Percentiles rank a stretch among this genome's conserved stretches.
Evolutionary conservation across 1,140 invertebrate species (phyloP).

Genomic region (Oryzaephilus surinamensis): DNA sequence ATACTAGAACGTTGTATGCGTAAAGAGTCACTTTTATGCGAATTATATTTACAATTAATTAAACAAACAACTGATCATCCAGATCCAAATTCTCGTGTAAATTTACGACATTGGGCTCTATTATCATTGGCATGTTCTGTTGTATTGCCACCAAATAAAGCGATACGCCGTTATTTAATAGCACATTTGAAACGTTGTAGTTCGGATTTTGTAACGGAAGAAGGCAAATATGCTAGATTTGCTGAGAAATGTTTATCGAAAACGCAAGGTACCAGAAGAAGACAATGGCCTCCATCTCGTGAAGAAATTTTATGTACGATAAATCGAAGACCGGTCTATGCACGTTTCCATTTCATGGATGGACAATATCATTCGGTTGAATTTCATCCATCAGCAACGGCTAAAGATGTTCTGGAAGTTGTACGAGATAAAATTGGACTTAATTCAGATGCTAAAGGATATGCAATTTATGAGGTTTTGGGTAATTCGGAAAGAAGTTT

Average conservation of each 20-base stretch:
- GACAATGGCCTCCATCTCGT: conserved; percentile 85
- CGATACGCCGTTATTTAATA: conserved; percentile 78
- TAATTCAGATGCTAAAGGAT: conserved; percentile 64
- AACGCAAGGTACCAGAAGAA: conserved; percentile 72
- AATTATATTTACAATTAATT: conserved; percentile 86
- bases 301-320: conserved; percentile 91
- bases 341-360: conserved; percentile 87
- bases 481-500: conserved; percentile 76
- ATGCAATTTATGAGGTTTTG: conserved; percentile 45
- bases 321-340: conserved; percentile 80
- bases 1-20: conserved; percentile 84
- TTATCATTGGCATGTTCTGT: conserved; percentile 81
- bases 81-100: conserved; percentile 81
- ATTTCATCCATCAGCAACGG: conserved; percentile 88
- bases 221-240: conserved; percentile 89
- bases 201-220: conserved; percentile 81
- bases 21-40: conserved; percentile 77
- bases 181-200: conserved; percentile 81
- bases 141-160: conserved; percentile 71
- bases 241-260: conserved; percentile 83
- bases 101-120: conserved; percentile 85
- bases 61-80: conserved; percentile 86
- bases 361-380: conserved; percentile 90
- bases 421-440: conserved; percentile 90
- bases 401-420: conserved; percentile 79